Base-by-base conservation (phyloP, 2,113 vertebrate species). In the Calidris pygmaea region DNA sequence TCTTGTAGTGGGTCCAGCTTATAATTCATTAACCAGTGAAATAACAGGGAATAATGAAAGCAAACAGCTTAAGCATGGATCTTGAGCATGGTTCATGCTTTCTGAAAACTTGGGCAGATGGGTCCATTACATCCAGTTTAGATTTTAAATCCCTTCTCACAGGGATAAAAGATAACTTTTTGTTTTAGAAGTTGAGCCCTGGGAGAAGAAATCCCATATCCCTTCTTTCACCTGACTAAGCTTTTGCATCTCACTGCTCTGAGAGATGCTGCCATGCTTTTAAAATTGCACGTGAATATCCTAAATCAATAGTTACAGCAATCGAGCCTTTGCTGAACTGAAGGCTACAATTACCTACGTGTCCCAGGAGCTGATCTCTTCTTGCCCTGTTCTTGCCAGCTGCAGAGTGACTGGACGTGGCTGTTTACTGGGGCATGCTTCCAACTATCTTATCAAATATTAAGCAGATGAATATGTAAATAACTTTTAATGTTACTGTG, bases 391-490 rank as follows among this genome's bases (percentile, higher is more conserved):
- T 56, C 58, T 27, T 92, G 43, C 60, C 76, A 45, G 65, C 26
- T 93, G 62, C 47, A 56, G 56, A 53, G 59, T 24, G 52, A 47
- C 27, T 60, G 60, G 84, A 65, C 39, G 48, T 89, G 22, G 50
- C 39, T 81, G 18, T 62, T 79, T 91, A 43, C 77, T 45, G 12
- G 62, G 58, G 20, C 18, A 12, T 41, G 29, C 39, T 80, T 85
- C 41, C 85, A 90, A 76, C 41, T 82, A 12, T 62, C 52, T 73
- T 67, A 85, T 27, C 65, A 91, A 92, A 82, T 83, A 88, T 63
- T 87, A 75, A 84, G 74, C 21, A 86, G 47, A 83, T 66, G 37
- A 70, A 65, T 89, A 73, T 75, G n/a, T 82, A 95, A 94, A 89
- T 71, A 58, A 39, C 63, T 68, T 73, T 71, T 62, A 73, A 63